Evolutionary conservation across 2,888 invertebrate species (phyloP).

Genomic region (Drosophila siamana): DNA sequence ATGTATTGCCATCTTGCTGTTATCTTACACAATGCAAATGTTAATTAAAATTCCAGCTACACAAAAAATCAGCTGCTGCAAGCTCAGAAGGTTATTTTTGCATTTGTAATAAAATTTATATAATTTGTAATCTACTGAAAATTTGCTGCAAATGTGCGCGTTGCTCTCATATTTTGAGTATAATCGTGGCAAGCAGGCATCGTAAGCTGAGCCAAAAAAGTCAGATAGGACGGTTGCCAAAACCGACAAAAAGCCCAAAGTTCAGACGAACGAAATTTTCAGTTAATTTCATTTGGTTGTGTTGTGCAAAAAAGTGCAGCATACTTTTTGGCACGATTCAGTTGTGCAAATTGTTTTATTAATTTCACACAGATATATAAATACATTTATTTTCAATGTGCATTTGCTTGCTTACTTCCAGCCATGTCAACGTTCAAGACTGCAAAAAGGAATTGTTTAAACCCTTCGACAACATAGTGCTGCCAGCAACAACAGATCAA

Average conservation of each 20-base stretch:
- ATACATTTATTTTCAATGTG: constrained; percentile 35
- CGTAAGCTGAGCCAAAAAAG: constrained; percentile 42
- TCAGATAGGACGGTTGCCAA: constrained; percentile 68
- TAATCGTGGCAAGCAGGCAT: constrained; percentile 52
- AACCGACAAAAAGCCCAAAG: constrained; percentile 8
- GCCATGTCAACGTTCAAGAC: constrained; percentile 73
- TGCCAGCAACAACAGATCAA: constrained; percentile 55
- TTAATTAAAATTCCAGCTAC: no score
- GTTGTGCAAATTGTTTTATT: constrained; percentile 52
- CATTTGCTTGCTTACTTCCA: constrained; percentile 48
- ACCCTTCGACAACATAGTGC: constrained; percentile 60
- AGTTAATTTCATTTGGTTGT: constrained; percentile 66
- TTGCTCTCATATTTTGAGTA: constrained; percentile 34
- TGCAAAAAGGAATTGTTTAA: constrained; percentile 75
- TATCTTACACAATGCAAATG: no score
- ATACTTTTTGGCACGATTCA: constrained; percentile 47
- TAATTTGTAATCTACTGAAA: no score
- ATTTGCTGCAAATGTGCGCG: constrained; percentile 29
- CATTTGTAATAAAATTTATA: no score
- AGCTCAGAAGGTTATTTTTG: no score
- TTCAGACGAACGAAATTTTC: constrained; percentile 32
- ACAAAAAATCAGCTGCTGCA: no score
- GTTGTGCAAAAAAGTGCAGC: constrained; percentile 30
- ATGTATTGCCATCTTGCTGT: no score
- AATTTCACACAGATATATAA: constrained; percentile 27